Percentiles rank a stretch among this genome's conserved stretches.
phyloP scores from a whole-genome alignment of 2,888 invertebrate species.

The Leucania comma region DNA sequence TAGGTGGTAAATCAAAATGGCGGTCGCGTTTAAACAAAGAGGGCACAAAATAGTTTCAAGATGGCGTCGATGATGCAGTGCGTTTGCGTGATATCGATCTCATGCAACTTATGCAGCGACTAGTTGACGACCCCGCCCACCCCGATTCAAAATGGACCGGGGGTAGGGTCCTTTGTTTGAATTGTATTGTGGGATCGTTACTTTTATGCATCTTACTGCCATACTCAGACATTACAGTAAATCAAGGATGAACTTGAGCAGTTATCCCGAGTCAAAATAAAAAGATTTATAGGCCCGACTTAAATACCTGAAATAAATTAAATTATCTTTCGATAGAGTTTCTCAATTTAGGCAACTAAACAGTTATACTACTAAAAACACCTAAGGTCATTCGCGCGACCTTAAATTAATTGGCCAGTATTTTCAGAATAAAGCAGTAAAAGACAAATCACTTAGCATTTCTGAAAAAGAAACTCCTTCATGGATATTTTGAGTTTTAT shows the following conservation, averaged over 20 bases:
- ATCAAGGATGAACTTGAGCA: not conserved
- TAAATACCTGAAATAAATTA: not conserved
- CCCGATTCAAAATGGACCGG: not conserved
- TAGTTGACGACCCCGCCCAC: not conserved
- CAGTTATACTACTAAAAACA: too few species aligned
- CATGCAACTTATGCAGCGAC: slow-evolving; percentile 12
- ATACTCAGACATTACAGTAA: not conserved
- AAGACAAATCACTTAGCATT: not conserved
- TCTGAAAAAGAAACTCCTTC: not conserved
- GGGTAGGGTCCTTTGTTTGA: not conserved
- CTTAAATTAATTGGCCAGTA: too few species aligned
- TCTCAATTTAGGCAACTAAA: too few species aligned
- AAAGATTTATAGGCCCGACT: not conserved
- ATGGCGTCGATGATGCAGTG: slow-evolving; percentile 14
- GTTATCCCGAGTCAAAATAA: not conserved
- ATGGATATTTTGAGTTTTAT: not conserved
- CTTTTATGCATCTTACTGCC: not conserved
- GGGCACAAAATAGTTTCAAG: not conserved
- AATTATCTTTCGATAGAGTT: not conserved
- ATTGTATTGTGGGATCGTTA: slow-evolving; percentile 3
- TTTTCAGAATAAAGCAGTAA: not conserved
- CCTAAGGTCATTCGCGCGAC: not conserved
- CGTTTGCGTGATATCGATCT: slow-evolving; percentile 12
- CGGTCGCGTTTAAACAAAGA: not conserved
- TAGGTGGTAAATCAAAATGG: slow-evolving; percentile 9